Percentiles rank a stretch among this genome's conserved stretches.
phyloP scores from a whole-genome alignment of 2,113 vertebrate genomes.

The Colinus virginianus region DNA sequence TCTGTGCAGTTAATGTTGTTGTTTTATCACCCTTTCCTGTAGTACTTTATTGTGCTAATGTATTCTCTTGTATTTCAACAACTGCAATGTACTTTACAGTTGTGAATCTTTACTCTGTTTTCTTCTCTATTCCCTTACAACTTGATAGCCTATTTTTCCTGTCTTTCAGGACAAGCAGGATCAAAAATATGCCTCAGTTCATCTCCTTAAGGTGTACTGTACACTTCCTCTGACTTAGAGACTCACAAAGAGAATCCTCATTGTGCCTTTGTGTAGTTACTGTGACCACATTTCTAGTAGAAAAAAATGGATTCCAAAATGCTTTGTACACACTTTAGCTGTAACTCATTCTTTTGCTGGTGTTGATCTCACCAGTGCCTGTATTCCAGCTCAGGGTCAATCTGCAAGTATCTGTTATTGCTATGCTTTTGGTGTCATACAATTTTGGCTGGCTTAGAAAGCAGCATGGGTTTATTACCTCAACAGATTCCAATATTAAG shows the following conservation, averaged over 20 bases:
- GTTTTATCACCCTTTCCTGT: neutral
- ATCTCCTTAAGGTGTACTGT: neutral
- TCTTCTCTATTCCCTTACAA: neutral
- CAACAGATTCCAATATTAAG: neutral
- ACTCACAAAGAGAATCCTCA: neutral
- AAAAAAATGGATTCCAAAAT: neutral
- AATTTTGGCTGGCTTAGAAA: neutral
- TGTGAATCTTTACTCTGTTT: neutral
- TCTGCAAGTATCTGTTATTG: neutral
- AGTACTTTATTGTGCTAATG: neutral
- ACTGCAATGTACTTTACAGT: neutral
- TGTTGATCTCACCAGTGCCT: neutral
- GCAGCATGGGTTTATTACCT: neutral
- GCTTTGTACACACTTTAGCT: neutral
- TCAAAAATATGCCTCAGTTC: neutral
- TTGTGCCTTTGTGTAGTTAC: neutral
- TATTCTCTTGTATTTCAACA: neutral
- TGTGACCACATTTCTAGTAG: neutral
- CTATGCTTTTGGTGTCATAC: neutral
- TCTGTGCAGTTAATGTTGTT: neutral
- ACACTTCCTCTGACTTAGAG: neutral
- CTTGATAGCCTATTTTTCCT: neutral
- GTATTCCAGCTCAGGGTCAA: neutral
- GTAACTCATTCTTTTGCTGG: neutral
- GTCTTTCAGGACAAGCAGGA: neutral